A percentile compares a stretch with the other conserved stretches of the same genome.
Conservation (phyloP, 2,797 vertebrate genomes). For the Notolabrus celidotus region DNA sequence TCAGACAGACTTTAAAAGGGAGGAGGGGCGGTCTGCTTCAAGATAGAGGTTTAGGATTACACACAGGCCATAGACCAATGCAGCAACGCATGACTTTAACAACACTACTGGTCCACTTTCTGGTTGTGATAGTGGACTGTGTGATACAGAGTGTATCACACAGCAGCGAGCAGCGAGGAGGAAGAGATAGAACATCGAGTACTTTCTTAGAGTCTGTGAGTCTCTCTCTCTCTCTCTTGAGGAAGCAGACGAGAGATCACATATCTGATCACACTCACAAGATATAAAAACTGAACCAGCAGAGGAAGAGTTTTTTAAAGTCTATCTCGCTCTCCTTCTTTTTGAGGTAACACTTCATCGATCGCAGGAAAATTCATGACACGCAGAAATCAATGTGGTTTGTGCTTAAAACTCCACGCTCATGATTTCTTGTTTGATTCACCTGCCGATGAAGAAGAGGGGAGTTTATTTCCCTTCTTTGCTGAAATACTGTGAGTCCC, state of each 20-base stretch:
- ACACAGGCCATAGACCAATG: too few relatives aligned
- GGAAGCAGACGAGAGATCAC: background rate
- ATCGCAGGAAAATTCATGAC: background rate
- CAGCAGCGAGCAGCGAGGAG: slow-evolving; percentile 13
- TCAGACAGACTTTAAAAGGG: background rate
- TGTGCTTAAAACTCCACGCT: too few relatives aligned
- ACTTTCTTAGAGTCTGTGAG: background rate
- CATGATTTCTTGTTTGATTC: background rate
- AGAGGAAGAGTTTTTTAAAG: background rate
- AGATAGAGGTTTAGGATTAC: background rate
- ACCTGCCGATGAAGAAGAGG: background rate
- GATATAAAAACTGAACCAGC: background rate
- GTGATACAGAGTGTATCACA: background rate
- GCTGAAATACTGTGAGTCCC: background rate
- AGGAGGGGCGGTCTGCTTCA: background rate
- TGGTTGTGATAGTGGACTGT: background rate
- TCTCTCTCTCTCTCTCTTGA: slow-evolving; percentile 21
- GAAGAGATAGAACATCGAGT: slow-evolving; percentile 1
- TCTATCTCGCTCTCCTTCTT: background rate
- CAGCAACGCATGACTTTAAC: background rate
- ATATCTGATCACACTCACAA: background rate
- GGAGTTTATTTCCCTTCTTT: background rate
- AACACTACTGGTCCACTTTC: too few relatives aligned
- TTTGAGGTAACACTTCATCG: background rate
- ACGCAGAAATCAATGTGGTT: background rate